Evolutionary conservation across 2,888 invertebrate genomes (phyloP).

Genomic region (Drosophila monieri): DNA sequence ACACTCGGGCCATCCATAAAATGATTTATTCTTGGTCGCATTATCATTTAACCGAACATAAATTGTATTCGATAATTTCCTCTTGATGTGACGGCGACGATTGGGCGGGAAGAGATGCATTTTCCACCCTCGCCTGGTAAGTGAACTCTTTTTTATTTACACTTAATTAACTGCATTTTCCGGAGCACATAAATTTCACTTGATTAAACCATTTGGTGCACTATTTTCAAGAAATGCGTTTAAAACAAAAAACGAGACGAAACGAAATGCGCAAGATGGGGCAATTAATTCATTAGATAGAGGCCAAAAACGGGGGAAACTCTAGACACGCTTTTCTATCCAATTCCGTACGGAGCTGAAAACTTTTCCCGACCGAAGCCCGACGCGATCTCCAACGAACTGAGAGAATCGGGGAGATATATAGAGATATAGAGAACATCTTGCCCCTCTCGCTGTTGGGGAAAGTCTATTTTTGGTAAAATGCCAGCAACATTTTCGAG

Average conservation of each 20-base stretch:
- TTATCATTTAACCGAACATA: slow-evolving; percentile 61
- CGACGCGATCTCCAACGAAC: slow-evolving; percentile 62
- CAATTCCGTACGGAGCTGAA: slow-evolving; percentile 28
- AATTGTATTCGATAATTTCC: slow-evolving; percentile 59
- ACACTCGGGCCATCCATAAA: slow-evolving; percentile 36
- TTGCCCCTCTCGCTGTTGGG: slow-evolving; percentile 39
- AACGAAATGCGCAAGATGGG: slow-evolving; percentile 37
- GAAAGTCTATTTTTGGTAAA: slow-evolving; percentile 69
- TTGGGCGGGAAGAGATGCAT: slow-evolving; percentile 3
- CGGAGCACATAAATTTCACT: slow-evolving; percentile 77
- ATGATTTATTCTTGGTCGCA: slow-evolving; percentile 63
- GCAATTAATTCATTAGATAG: slow-evolving; percentile 76
- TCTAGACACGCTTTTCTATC: slow-evolving; percentile 65
- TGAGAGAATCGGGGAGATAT: slow-evolving; percentile 39
- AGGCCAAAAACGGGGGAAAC: slow-evolving; percentile 8
- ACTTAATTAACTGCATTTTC: slow-evolving; percentile 75
- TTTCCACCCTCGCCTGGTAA: slow-evolving; percentile 20
- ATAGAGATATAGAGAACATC: slow-evolving; percentile 20
- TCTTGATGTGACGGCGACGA: slow-evolving; percentile 38
- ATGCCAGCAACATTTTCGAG: slow-evolving; percentile 65
- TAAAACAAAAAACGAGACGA: slow-evolving; percentile 42
- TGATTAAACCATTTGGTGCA: slow-evolving; percentile 80
- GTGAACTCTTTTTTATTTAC: slow-evolving; percentile 54
- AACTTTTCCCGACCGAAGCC: slow-evolving; percentile 43
- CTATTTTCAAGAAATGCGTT: slow-evolving; percentile 46